These are phyloP conservation scores for Turnix velox DNA, from an alignment of 2,113 vertebrate genomes.

Conservation along the genomic window DNA sequence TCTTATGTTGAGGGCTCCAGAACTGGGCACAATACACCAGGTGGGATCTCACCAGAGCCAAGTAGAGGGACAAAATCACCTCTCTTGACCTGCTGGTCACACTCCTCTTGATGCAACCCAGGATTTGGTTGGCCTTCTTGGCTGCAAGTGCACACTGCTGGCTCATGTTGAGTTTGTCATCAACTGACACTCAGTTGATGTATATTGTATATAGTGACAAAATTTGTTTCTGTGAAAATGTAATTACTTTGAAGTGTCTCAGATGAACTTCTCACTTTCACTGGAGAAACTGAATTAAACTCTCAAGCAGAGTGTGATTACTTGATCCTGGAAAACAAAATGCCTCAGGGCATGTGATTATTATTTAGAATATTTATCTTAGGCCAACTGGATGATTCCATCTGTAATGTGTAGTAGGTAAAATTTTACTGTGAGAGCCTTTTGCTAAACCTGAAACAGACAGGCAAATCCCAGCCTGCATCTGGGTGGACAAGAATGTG, in stretches of 20 bases:
- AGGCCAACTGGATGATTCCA: not conserved
- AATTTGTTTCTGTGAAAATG: constrained; percentile 24
- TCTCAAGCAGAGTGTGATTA: not conserved
- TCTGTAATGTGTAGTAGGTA: not conserved
- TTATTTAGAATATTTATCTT: not conserved
- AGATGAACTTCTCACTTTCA: not conserved
- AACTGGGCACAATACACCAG: too few relatives aligned
- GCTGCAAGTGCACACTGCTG: too few relatives aligned
- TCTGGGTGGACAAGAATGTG: not conserved
- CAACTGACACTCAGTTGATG: too few relatives aligned
- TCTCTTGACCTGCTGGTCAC: too few relatives aligned
- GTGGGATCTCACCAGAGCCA: too few relatives aligned
- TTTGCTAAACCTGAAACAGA: not conserved
- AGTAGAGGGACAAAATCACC: too few relatives aligned
- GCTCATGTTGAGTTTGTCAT: too few relatives aligned
- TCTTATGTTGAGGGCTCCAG: too few relatives aligned
- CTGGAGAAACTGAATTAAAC: not conserved
- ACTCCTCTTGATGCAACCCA: too few relatives aligned
- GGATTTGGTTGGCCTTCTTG: too few relatives aligned
- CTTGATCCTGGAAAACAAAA: not conserved
- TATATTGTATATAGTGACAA: not conserved
- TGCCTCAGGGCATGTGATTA: not conserved
- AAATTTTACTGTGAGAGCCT: not conserved
- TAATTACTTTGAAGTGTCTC: constrained; percentile 19
- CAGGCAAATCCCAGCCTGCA: not conserved